Evolutionary conservation across 1,140 invertebrate species (phyloP).

Genomic region (Fopius arisanus): DNA sequence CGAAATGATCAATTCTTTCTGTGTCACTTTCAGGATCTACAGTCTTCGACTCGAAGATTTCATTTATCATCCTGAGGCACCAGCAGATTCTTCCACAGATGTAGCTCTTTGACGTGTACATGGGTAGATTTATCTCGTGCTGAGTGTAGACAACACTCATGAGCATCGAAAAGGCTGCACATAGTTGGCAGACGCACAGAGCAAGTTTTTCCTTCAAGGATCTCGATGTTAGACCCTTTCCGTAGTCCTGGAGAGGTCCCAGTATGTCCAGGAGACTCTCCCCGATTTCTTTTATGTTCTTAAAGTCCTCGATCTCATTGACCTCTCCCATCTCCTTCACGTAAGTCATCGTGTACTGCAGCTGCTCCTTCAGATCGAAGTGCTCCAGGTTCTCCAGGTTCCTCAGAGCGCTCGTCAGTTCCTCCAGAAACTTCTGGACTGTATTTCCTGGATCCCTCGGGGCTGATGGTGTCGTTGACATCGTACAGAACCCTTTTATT

Average conservation of each 20-base stretch:
- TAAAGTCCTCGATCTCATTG: slow-evolving; percentile 57
- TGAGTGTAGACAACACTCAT: slow-evolving; percentile 55
- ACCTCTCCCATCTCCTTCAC: slow-evolving; percentile 56
- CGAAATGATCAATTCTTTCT: slow-evolving; percentile 59
- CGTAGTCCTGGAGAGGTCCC: slow-evolving; percentile 49
- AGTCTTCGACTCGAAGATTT: slow-evolving; percentile 49
- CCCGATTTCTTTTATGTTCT: slow-evolving; percentile 61
- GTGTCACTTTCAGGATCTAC: slow-evolving; percentile 49
- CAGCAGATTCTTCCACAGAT: slow-evolving; percentile 54
- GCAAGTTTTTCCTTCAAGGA: slow-evolving; percentile 49
- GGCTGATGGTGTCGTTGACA: background rate
- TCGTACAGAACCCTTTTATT: slow-evolving; percentile 43
- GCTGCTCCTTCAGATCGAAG: slow-evolving; percentile 52
- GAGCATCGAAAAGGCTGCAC: slow-evolving; percentile 50
- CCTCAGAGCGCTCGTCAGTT: slow-evolving; percentile 47
- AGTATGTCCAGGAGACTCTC: slow-evolving; percentile 54
- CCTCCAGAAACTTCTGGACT: slow-evolving; percentile 34
- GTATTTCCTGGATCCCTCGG: background rate
- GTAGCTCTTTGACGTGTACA: slow-evolving; percentile 58
- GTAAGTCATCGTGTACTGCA: slow-evolving; percentile 54
- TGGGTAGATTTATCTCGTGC: slow-evolving; percentile 49
- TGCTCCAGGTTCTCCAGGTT: slow-evolving; percentile 53
- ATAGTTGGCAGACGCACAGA: slow-evolving; percentile 55
- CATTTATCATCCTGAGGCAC: slow-evolving; percentile 55
- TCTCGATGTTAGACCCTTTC: slow-evolving; percentile 50